Percentiles rank a stretch among this genome's conserved stretches.
These are phyloP conservation scores for Chrysomela aeneicollis DNA, from an alignment of 2,888 invertebrate species.

Conservation along the genomic window DNA sequence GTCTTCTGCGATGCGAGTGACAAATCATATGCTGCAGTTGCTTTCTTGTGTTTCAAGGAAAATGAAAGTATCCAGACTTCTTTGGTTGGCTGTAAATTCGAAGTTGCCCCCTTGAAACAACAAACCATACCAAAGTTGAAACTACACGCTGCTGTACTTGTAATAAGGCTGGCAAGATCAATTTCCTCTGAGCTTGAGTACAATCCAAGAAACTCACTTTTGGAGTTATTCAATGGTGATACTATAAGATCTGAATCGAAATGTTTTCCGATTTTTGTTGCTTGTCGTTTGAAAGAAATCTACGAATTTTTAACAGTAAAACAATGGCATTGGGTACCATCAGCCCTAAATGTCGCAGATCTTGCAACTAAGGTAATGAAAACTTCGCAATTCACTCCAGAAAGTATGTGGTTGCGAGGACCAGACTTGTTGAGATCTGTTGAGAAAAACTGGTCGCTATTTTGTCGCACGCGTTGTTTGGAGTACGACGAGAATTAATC, in stretches of 20 bases:
- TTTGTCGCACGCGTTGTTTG: too few relatives aligned
- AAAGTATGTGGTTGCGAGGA: background rate
- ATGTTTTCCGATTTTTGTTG: background rate
- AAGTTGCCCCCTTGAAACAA: too few relatives aligned
- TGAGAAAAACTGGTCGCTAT: background rate
- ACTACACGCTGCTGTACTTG: background rate
- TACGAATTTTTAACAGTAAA: background rate
- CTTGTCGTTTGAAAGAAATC: background rate
- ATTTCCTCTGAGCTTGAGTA: background rate
- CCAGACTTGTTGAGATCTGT: background rate
- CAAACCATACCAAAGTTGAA: slow-evolving; percentile 3
- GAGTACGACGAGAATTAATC: too few relatives aligned
- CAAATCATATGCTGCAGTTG: too few relatives aligned
- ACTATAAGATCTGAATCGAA: background rate
- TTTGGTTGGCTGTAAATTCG: too few relatives aligned
- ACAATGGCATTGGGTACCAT: background rate
- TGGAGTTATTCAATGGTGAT: background rate
- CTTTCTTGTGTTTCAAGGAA: too few relatives aligned
- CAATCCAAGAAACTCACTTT: background rate
- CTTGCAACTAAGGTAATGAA: background rate
- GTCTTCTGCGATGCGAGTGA: too few relatives aligned
- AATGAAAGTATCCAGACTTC: too few relatives aligned
- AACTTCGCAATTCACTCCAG: background rate
- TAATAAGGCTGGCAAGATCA: background rate
- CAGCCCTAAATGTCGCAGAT: background rate